Percentiles rank a stretch among this genome's conserved stretches.
phyloP scores from a whole-genome alignment of 2,888 invertebrate genomes.

The Monoplex corrugatus region DNA sequence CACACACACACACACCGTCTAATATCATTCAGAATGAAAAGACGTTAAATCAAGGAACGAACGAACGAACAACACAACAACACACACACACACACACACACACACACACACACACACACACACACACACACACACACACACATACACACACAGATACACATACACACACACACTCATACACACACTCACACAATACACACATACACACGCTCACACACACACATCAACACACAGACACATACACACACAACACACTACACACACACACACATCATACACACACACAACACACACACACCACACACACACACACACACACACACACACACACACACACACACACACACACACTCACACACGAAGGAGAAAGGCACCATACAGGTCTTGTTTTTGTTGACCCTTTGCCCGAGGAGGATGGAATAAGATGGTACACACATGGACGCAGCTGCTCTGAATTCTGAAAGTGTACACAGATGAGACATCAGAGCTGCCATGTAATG shows the following conservation, averaged over 20 bases:
- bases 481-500: too few relatives aligned
- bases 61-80: not conserved
- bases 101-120: slow-evolving; percentile 19
- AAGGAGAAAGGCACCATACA: too few relatives aligned
- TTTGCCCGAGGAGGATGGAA: too few relatives aligned
- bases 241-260: not conserved
- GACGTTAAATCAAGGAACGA: too few relatives aligned
- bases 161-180: not conserved
- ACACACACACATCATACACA: slow-evolving; percentile 1
- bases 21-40: too few relatives aligned
- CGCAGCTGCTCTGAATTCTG: too few relatives aligned
- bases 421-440: too few relatives aligned
- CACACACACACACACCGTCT: not conserved
- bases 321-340: not conserved
- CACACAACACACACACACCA: slow-evolving; percentile 1
- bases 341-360: not conserved
- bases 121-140: slow-evolving; percentile 1
- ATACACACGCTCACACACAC: not conserved
- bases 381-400: too few relatives aligned
- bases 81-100: not conserved
- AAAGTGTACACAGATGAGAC: too few relatives aligned
- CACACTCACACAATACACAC: not conserved
- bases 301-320: slow-evolving; percentile 5
- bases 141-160: not conserved
- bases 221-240: not conserved